A percentile compares a stretch with the other conserved stretches of the same genome.
Evolutionary conservation across 2,888 invertebrate genomes (phyloP).

Genomic region (Frankliniella intonsa): DNA sequence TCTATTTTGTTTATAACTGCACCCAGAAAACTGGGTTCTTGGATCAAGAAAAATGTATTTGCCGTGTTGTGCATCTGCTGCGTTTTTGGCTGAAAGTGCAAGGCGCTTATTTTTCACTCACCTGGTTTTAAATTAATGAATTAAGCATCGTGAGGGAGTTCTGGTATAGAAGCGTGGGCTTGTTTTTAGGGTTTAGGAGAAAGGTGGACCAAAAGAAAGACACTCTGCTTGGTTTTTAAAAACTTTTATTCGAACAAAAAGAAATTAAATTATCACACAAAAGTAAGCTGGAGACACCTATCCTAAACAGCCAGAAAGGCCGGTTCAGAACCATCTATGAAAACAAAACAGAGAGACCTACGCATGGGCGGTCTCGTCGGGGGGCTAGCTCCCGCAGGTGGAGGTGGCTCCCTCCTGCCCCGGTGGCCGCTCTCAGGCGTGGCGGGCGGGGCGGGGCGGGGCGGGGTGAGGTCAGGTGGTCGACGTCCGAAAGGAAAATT

Average conservation of each 20-base stretch:
- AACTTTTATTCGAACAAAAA: conserved; percentile 22
- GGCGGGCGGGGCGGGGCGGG: conserved; percentile 11
- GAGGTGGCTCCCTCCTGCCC: not conserved
- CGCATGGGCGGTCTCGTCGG: not conserved
- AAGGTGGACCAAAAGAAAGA: conserved; percentile 17
- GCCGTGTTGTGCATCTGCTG: too few relatives aligned
- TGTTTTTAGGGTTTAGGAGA: not conserved
- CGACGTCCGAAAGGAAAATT: not conserved
- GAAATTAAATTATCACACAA: not conserved
- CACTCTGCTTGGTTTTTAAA: not conserved
- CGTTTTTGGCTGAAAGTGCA: too few relatives aligned
- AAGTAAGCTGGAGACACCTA: not conserved
- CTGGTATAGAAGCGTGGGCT: too few relatives aligned
- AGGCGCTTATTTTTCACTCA: too few relatives aligned
- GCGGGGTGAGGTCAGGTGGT: not conserved
- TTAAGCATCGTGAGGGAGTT: too few relatives aligned
- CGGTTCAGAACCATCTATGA: conserved; percentile 2
- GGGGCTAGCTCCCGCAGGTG: not conserved
- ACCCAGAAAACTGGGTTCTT: too few relatives aligned
- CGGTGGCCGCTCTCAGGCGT: not conserved
- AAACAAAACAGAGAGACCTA: not conserved
- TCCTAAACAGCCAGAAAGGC: not conserved
- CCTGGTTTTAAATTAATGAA: too few relatives aligned
- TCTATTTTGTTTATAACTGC: too few relatives aligned
- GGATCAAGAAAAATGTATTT: too few relatives aligned